Base-by-base conservation (phyloP, 2,797 vertebrate genomes). In the Pipistrellus pipistrellus region DNA sequence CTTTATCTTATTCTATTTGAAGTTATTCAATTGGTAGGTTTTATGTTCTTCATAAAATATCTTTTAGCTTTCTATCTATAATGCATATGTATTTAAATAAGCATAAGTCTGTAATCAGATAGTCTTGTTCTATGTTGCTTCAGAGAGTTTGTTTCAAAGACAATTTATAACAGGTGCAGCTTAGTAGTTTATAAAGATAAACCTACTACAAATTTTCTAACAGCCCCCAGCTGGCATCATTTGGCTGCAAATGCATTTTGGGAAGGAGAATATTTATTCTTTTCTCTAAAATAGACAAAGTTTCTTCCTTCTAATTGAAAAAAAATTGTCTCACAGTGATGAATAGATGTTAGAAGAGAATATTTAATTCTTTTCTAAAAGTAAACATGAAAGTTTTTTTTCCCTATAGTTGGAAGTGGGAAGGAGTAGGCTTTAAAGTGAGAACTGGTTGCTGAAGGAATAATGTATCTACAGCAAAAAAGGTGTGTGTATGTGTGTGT, bases 221-320 rank as follows among this genome's bases (percentile, higher is more conserved):
- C 30, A 85, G 80, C 12, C 12, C 64, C 17, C 25, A 85, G 55
- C 30, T 86, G 48, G 59, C 21, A 38, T n/a, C 83, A 95, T 97
- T 95, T 96, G 72, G 71, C 91, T 93, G 41, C 94, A 95, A 88
- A 80, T 46, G n/a, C 25, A 64, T 69, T 89, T 91, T 62, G n/a
- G 25, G 53, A 62, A 95, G 73, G 48, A 57, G 51, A 95, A 83
- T 80, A 87, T 97, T 83, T 95, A 96, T 94, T 95, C 51, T 93
- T 48, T 78, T 87, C 23, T 94, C 46, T 80, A 90, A 96, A 96
- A 90, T 71, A 90, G 48, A 85, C 57, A 62, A 21, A 95, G 8
- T 66, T 88, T 21, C 38, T 92, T 85, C 30, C 20, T 83, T 88
- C 53, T 95, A 93, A 92, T 32, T 94, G 73, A 77, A 66, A 80